Conservation (phyloP, 2,113 vertebrate species). For the Callopanchax toddi region DNA sequence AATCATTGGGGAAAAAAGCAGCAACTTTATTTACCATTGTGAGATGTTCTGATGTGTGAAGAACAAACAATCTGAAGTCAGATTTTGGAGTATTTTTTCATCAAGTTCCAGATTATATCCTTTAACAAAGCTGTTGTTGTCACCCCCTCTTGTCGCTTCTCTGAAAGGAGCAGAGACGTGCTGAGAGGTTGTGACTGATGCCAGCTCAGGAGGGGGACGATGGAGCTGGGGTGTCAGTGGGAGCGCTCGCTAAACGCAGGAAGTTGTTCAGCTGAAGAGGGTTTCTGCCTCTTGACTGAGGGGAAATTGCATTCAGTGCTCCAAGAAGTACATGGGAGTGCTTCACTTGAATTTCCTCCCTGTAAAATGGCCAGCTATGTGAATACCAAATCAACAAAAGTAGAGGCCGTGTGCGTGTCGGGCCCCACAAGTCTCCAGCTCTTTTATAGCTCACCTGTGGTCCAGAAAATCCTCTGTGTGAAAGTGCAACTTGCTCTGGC, state of each 20-base stretch:
- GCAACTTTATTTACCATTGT: not conserved
- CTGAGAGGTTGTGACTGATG: constrained; percentile 43
- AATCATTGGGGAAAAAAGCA: not conserved
- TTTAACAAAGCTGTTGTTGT: constrained; percentile 15
- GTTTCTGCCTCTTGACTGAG: constrained; percentile 67
- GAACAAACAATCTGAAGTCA: not conserved
- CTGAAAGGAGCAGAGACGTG: constrained; percentile 19
- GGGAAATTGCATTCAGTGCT: constrained; percentile 60
- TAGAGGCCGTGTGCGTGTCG: constrained; percentile 37
- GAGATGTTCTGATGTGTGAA: not conserved
- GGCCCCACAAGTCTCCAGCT: constrained; percentile 20
- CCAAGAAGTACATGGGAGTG: constrained; percentile 47
- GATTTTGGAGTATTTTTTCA: not conserved
- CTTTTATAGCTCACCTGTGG: constrained; percentile 11
- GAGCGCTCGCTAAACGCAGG: constrained; percentile 54
- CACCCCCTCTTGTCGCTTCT: not conserved
- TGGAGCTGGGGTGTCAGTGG: constrained; percentile 14
- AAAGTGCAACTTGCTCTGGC: not conserved
- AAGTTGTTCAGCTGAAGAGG: constrained; percentile 72
- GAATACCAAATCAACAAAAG: constrained; percentile 65
- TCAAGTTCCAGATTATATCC: constrained; percentile 10
- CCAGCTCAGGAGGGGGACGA: constrained; percentile 25
- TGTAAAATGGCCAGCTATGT: constrained; percentile 46
- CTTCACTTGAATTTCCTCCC: constrained; percentile 57
- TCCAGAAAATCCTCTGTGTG: constrained; percentile 21